phyloP scores from a whole-genome alignment of 1,140 invertebrate species.

The Laupala kohalensis region DNA sequence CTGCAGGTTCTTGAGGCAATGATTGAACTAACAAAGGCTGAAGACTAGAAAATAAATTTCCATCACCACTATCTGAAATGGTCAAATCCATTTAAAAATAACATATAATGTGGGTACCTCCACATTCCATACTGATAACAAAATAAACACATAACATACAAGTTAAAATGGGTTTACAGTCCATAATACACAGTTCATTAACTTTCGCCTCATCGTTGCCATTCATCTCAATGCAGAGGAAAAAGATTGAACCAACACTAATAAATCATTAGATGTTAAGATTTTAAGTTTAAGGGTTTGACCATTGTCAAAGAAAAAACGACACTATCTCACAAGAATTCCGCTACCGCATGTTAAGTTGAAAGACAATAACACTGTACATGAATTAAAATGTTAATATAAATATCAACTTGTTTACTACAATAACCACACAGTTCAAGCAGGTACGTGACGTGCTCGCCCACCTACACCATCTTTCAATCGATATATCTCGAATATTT shows the following conservation, averaged over 20 bases:
- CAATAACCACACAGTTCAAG: background rate
- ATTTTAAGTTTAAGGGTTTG: background rate
- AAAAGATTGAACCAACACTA: background rate
- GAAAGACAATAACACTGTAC: background rate
- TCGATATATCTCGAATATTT: background rate
- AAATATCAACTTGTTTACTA: background rate
- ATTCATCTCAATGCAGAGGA: conserved; percentile 1
- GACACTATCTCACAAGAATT: too few relatives aligned
- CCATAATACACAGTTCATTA: conserved; percentile 22
- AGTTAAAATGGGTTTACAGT: conserved; percentile 40
- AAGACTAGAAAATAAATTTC: conserved; percentile 69
- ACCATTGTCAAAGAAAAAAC: background rate
- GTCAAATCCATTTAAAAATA: background rate
- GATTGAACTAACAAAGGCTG: conserved; percentile 60
- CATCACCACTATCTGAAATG: conserved; percentile 74
- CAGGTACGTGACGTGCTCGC: background rate
- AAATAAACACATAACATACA: conserved; percentile 28
- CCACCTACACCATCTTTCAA: background rate
- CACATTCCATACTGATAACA: background rate
- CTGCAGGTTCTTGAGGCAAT: conserved; percentile 70
- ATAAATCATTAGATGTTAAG: background rate
- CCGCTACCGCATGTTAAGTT: background rate
- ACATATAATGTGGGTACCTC: background rate
- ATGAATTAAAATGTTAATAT: background rate
- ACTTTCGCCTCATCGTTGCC: conserved; percentile 1